Evolutionary conservation across 2,797 vertebrate species (phyloP).

Genomic region (Synaphobranchus kaupii): DNA sequence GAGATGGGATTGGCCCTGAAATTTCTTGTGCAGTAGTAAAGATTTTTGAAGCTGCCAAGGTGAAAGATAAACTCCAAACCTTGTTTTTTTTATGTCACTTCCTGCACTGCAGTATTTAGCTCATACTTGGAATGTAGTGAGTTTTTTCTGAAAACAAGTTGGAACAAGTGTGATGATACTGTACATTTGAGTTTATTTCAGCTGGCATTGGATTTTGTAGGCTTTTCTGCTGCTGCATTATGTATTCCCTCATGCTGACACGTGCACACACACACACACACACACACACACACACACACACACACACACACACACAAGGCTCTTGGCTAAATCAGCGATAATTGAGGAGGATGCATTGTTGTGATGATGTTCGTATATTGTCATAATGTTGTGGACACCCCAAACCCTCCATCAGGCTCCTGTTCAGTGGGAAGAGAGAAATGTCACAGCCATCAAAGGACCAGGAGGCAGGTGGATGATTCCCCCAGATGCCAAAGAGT

Average conservation of each 20-base stretch:
- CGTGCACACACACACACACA: no score
- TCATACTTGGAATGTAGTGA: not conserved
- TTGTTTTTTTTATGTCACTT: not conserved
- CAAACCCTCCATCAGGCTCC: constrained; percentile 72
- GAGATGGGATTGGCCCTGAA: constrained; percentile 96
- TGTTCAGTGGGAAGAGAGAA: constrained; percentile 92
- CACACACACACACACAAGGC: no score
- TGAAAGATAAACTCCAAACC: constrained; percentile 46
- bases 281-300: not conserved
- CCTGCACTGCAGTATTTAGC: not conserved
- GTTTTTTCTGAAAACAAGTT: not conserved
- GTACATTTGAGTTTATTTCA: not conserved
- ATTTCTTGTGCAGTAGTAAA: constrained; percentile 91
- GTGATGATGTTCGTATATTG: not conserved
- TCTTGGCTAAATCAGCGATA: not conserved
- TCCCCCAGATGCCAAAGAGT: constrained; percentile 92
- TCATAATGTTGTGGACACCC: not conserved
- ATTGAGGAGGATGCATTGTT: not conserved
- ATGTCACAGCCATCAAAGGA: constrained; percentile 89
- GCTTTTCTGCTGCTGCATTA: no score
- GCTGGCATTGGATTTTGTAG: no score
- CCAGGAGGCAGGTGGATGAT: constrained; percentile 96
- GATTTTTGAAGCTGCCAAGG: constrained; percentile 93
- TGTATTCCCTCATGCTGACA: no score
- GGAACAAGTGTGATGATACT: not conserved